Percentiles rank a stretch among this genome's conserved stretches.
phyloP scores from a whole-genome alignment of 2,797 vertebrate genomes.

The Pygocentrus nattereri region DNA sequence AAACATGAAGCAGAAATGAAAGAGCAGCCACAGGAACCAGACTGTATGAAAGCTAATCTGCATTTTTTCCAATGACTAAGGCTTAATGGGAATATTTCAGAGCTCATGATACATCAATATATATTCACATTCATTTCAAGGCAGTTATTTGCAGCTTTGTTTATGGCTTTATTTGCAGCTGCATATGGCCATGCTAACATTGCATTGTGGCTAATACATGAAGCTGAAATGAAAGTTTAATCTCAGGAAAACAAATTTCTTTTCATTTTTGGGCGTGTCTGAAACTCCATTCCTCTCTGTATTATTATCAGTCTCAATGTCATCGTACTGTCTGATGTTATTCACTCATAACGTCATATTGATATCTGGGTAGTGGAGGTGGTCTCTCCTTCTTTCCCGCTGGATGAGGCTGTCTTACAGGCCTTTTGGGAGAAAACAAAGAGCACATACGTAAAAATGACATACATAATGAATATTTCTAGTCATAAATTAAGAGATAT shows the following conservation, averaged over 20 bases:
- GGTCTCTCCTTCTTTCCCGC: conserved; percentile 64
- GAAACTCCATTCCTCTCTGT: not conserved
- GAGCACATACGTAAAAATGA: not conserved
- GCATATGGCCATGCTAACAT: too few relatives aligned
- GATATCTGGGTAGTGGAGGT: conserved; percentile 57
- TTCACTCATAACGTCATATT: conserved; percentile 37
- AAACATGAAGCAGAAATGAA: not conserved
- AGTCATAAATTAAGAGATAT: not conserved
- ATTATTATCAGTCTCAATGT: not conserved
- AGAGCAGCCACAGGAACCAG: too few relatives aligned
- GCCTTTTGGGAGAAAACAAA: conserved; percentile 16
- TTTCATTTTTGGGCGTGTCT: too few relatives aligned
- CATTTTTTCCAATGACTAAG: too few relatives aligned
- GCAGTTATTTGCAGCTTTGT: too few relatives aligned
- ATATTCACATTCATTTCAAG: too few relatives aligned
- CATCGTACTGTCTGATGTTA: not conserved
- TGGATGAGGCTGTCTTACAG: conserved; percentile 53
- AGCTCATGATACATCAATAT: too few relatives aligned
- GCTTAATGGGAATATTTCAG: too few relatives aligned
- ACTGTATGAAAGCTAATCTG: too few relatives aligned
- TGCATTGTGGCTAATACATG: not conserved
- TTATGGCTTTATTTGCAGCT: too few relatives aligned
- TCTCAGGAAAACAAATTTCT: too few relatives aligned
- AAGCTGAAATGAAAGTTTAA: too few relatives aligned
- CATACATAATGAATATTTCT: not conserved